Evolutionary conservation across 1,140 invertebrate species (phyloP), one percentile per base, ranked within the genome.

Genomic region (Chironomus striatipennis): DNA sequence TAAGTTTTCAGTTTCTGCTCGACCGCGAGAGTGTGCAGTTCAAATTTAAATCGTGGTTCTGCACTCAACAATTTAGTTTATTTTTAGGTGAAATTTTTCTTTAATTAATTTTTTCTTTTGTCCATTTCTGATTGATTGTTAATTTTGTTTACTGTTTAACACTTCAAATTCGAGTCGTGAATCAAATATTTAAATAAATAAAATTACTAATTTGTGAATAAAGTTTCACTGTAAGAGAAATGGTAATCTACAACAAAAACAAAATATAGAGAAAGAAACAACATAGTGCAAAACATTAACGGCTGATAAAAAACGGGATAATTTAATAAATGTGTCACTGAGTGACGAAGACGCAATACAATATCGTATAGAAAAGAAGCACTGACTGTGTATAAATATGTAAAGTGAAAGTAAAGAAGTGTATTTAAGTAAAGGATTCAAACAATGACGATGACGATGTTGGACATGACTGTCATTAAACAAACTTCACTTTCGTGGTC

Each of bases 381-480:
- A 57, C 12, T n/a, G n/a, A n/a, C n/a, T n/a, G n/a, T n/a, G n/a
- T n/a, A n/a, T n/a, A 57, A 12, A n/a, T n/a, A n/a, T 57, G 47
- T 57, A 57, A 57, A 57, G 47, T 57, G 47, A 57, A 57, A 57
- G 47, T 57, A 57, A 57, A 57, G 47, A 57, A n/a, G 47, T 57
- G 47, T n/a, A 57, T 57, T n/a, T 57, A 57, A n/a, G 12, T 57
- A 34, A 34, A 34, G 24, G 24, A 34, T 5, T 34, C 24, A 5
- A 34, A 34, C 24, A 34, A 34, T 34, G 5, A 5, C 24, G 24
- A 34, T 34, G 24, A 34, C n/a, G 43, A 47, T 47, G 43, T 12
- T 47, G 43, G 15, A 47, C 43, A 47, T 47, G 8, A n/a, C 43
- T 57, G 12, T 7, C n/a, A 57, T 57, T n/a, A 15, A 57, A 57